Conservation (phyloP, 1,140 invertebrate species). For the Arion vulgaris region DNA sequence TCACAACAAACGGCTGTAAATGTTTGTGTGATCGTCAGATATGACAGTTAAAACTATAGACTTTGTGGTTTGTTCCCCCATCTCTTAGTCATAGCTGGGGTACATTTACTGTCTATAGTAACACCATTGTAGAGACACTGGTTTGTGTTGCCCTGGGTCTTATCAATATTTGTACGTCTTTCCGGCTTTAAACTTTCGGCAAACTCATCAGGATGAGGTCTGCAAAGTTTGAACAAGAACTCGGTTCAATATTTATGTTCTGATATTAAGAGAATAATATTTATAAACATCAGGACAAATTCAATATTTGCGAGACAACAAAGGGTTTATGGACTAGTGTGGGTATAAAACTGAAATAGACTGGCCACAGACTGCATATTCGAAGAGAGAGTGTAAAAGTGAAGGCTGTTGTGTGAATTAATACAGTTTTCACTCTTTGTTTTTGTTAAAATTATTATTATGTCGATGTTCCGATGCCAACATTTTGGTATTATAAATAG, state of each 20-base stretch:
- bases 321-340: conserved; percentile 29
- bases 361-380: background rate
- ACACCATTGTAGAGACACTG: background rate
- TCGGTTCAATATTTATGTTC: conserved; percentile 40
- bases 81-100: background rate
- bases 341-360: conserved; percentile 26
- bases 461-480: too few species aligned
- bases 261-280: conserved; percentile 43
- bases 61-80: background rate
- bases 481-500: too few species aligned
- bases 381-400: background rate
- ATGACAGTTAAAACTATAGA: conserved; percentile 24
- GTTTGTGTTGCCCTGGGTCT: conserved; percentile 20
- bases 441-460: background rate
- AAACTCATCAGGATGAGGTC: conserved; percentile 36
- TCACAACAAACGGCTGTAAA: conserved; percentile 32
- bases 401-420: background rate
- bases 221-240: conserved; percentile 31
- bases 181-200: conserved; percentile 40
- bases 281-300: conserved; percentile 38
- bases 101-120: conserved; percentile 18
- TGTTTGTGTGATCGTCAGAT: conserved; percentile 38
- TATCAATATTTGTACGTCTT: conserved; percentile 44
- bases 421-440: background rate
- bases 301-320: conserved; percentile 43